These are phyloP conservation scores for Hemitrygon akajei DNA, from an alignment of 2,797 vertebrate genomes.

Conservation along the genomic window DNA sequence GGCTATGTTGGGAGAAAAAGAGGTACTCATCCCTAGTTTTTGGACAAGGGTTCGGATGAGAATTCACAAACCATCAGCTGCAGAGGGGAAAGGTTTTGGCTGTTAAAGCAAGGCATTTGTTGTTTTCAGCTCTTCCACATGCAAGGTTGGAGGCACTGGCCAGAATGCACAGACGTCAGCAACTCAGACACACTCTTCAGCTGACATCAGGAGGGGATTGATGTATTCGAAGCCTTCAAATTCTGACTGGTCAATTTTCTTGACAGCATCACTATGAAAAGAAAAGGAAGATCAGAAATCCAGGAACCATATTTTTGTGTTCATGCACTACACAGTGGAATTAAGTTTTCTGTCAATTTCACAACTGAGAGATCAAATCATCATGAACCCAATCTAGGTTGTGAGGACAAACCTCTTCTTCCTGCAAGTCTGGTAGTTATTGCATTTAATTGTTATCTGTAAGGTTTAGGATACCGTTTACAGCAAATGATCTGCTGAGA, in stretches of 20 bases:
- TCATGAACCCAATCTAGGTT: neutral
- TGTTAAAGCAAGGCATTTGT: neutral
- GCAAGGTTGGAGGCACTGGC: constrained; percentile 3
- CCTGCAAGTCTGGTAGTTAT: too few species aligned
- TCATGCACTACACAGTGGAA: neutral
- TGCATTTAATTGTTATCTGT: too few species aligned
- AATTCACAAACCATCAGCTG: neutral
- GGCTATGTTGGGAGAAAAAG: neutral
- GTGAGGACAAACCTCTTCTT: too few species aligned
- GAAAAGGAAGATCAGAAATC: constrained; percentile 43
- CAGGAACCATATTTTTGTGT: neutral
- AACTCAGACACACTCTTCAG: constrained; percentile 88
- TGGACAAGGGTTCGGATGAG: neutral
- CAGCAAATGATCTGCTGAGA: too few species aligned
- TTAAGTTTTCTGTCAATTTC: neutral
- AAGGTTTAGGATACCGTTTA: too few species aligned
- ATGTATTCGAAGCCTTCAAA: constrained; percentile 99
- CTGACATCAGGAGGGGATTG: constrained; percentile 96
- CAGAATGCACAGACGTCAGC: neutral
- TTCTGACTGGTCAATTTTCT: constrained; percentile 98
- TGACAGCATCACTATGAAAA: constrained; percentile 76
- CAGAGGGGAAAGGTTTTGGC: neutral
- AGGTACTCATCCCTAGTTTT: neutral
- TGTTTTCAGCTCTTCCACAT: constrained; percentile 20
- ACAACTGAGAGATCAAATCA: neutral